These are phyloP conservation scores for Pinctada fucata DNA, from an alignment of 2,888 invertebrate species.

Conservation along the genomic window DNA sequence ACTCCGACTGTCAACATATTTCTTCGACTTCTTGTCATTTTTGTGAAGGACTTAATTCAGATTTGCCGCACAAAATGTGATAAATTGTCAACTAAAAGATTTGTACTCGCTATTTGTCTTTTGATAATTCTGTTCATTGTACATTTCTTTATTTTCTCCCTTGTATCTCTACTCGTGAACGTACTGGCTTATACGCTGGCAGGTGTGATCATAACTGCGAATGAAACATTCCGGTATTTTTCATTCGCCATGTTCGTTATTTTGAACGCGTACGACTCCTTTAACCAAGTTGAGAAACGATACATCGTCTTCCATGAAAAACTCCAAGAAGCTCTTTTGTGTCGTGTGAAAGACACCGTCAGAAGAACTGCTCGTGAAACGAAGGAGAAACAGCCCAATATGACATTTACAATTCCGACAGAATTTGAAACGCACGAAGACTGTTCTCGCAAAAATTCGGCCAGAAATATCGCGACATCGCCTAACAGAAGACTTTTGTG, in stretches of 20 bases:
- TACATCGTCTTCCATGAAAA: conserved; percentile 17
- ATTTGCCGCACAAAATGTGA: background rate
- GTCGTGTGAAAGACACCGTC: background rate
- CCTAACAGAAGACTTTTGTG: background rate
- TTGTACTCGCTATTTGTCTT: background rate
- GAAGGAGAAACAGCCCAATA: background rate
- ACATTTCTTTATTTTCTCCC: background rate
- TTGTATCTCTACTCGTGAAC: background rate
- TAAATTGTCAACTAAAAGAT: background rate
- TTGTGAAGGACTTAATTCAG: too few species aligned
- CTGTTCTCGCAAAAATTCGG: background rate
- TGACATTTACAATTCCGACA: background rate
- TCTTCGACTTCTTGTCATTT: background rate
- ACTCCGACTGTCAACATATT: background rate
- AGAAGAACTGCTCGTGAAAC: background rate
- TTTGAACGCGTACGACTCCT: conserved; percentile 14
- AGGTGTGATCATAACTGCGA: background rate
- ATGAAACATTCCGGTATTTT: background rate
- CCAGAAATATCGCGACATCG: background rate
- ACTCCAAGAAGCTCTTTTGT: conserved; percentile 2
- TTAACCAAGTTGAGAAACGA: background rate
- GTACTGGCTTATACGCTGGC: background rate
- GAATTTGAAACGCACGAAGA: background rate
- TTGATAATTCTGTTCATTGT: background rate
- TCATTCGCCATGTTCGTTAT: conserved; percentile 8